Evolutionary conservation across 2,888 invertebrate species (phyloP), one percentile per base, ranked within the genome.

Genomic region (Drosophila prolongata): DNA sequence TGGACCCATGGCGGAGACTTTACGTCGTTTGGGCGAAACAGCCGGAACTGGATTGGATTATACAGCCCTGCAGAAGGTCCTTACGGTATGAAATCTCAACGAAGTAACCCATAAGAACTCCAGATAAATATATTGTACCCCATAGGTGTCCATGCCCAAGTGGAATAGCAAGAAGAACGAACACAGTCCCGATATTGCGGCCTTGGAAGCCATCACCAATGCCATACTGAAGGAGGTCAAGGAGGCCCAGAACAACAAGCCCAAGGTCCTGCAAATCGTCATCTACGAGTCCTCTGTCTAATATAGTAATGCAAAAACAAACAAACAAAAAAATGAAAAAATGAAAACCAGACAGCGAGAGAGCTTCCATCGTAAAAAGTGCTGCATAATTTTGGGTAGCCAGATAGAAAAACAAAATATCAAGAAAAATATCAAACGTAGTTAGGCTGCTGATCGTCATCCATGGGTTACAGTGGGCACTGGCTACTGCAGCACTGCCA

Each of bases 281-380:
- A 95, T 97, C 90, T 97, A 97, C 92, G 97, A 97, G 92, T 96
- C 97, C 61, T 97, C 97, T n/a, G 97, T 97, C 53, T 97, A 90
- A 77, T 2, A 24, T 10, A 37, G 9, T 11, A 3, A 10, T 6
- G 6, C 8, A 10, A 11, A 30, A 34, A n/a, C 6, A 10, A 16
- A 6, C 14, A 40, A 11, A 38, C 4, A 19, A n/a, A 11, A 11
- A 14, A 11, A 16, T 16, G 8, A n/a, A 11, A 11, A 14, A 11
- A 16, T 16, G 8, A 11, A 30, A 30, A 30, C 3, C 30, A 37
- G 14, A 35, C 11, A 13, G 24, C 13, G 35, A 62, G 35, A 46
- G 65, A 49, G 65, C 65, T 65, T 65, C 52, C 65, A 66, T 27
- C 16, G 38, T 5, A 44, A 19, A 34, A 43, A 57, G 42, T 57